Evolutionary conservation across 2,888 invertebrate genomes (phyloP).

Genomic region (Nemapogon koenigi): DNA sequence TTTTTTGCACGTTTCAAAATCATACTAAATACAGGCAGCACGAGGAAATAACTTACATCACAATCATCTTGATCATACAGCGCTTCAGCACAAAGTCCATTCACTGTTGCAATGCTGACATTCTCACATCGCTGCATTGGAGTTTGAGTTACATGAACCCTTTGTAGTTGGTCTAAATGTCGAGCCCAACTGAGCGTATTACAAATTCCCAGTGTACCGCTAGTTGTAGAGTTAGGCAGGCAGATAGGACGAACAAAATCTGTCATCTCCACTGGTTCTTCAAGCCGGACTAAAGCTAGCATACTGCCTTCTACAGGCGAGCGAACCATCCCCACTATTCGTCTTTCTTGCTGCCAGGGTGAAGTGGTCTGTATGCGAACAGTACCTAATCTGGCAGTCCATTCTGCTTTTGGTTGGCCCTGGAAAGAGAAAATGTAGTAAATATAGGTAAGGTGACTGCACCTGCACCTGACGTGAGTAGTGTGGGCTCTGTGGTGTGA

Average conservation of each 20-base stretch:
- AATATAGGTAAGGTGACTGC: too few relatives aligned
- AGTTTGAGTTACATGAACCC: conserved; percentile 78
- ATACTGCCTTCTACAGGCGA: conserved; percentile 90
- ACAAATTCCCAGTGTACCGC: conserved; percentile 61
- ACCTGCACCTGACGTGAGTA: too few relatives aligned
- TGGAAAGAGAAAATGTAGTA: conserved; percentile 23
- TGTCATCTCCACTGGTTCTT: conserved; percentile 75
- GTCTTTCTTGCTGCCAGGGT: conserved; percentile 87
- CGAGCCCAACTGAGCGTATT: conserved; percentile 88
- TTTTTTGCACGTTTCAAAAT: too few relatives aligned
- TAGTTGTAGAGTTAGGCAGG: conserved; percentile 66
- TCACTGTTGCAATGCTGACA: conserved; percentile 82
- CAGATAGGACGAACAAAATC: conserved; percentile 88
- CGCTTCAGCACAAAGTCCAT: conserved; percentile 84
- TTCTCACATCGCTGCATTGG: conserved; percentile 86
- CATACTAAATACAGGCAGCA: too few relatives aligned
- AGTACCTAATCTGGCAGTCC: conserved; percentile 81
- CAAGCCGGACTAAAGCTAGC: conserved; percentile 80
- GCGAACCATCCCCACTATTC: conserved; percentile 86
- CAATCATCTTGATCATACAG: conserved; percentile 82
- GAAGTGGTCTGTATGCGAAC: conserved; percentile 79
- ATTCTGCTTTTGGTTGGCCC: conserved; percentile 87
- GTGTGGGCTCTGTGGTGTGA: too few relatives aligned
- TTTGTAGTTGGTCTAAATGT: conserved; percentile 81
- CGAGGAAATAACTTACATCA: conserved; percentile 70